Evolutionary conservation across 2,113 vertebrate genomes (phyloP), one percentile per base, ranked within the genome.

Genomic region (Girardinichthys multiradiatus): DNA sequence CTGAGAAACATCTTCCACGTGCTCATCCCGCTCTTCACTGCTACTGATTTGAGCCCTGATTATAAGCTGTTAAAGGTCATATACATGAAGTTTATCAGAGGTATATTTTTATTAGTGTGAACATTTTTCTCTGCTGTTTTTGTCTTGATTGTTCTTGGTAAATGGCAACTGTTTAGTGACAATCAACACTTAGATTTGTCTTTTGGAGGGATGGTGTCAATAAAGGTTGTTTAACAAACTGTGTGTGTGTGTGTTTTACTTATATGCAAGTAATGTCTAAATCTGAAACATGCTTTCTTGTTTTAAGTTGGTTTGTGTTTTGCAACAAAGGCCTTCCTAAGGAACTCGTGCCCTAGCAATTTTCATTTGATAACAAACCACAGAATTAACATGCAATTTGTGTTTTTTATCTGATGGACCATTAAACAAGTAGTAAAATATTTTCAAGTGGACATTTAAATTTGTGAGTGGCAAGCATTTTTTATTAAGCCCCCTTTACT

Each of bases 41-140:
- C 42, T 19, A 45, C 42, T 45, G 42, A 45, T 45, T 45, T 81
- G 85, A 83, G 78, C 63, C 74, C 83, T 72, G 82, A 89, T 75
- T 73, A 73, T 77, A 89, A 90, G 87, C 89, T 89, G 89, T 92
- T 89, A 76, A 79, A 76, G 86, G 73, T 88, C 76, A 72, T n/a
- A 82, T 64, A 73, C 82, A 74, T 85, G 63, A 82, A 74, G 76
- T 64, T 78, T 90, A 76, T 85, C 89, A 90, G 87, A 92, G 84
- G 82, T 89, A 65, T 89, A 92, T 93, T 54, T 92, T 91, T 80
- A 79, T 81, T 69, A 54, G 19, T 84, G 79, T 82, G 80, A 87
- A 76, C 77, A 81, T 87, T 54, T n/a, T 87, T 87, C 86, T 90
- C 73, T 64, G 64, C 68, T 83, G 70, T 85, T 83, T 51, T 54